phyloP scores from a whole-genome alignment of 2,797 vertebrate genomes.

The Eremophila alpestris region DNA sequence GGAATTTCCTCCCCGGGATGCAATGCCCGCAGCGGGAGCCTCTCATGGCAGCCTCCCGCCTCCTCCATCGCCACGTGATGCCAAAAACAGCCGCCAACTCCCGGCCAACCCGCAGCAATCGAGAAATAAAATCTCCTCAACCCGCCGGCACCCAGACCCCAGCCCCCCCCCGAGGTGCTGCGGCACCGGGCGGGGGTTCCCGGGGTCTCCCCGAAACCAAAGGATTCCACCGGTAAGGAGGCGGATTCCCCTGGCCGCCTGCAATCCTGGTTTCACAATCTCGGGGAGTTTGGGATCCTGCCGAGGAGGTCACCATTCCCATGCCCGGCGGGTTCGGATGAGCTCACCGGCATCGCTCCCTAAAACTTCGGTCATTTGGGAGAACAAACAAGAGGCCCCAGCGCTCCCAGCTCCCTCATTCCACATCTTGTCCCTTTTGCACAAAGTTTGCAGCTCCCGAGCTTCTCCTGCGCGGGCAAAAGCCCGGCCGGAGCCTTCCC shows the following conservation, averaged over 20 bases:
- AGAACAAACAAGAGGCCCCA: background rate
- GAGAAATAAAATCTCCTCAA: background rate
- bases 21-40: background rate
- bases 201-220: background rate
- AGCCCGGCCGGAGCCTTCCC: background rate
- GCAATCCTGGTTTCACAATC: background rate
- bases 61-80: conserved; percentile 4
- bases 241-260: background rate
- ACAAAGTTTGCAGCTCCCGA: background rate
- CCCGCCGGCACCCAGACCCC: rapidly evolving
- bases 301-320: background rate
- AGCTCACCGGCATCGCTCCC: background rate
- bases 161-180: background rate
- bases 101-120: background rate
- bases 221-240: background rate
- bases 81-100: background rate
- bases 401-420: background rate
- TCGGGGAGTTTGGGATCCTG: background rate
- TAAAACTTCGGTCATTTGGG: no score
- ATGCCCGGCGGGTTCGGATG: background rate
- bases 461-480: background rate
- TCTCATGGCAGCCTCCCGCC: background rate
- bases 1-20: background rate
- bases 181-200: no score
- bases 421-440: background rate